Evolutionary conservation across 2,113 vertebrate species (phyloP).

Genomic region (Sinocyclocheilus anshuiensis): DNA sequence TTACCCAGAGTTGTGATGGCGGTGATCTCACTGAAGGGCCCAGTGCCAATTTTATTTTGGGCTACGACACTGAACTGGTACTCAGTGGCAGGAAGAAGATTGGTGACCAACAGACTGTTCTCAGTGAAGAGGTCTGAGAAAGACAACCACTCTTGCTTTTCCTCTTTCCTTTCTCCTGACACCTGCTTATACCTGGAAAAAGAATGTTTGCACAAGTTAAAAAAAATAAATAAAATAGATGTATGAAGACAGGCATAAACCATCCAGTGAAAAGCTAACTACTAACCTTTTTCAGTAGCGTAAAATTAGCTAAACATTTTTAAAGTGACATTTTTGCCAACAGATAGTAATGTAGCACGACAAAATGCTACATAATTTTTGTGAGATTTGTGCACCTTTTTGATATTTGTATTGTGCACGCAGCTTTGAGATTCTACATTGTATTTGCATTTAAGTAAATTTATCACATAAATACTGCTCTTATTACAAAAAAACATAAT

Average conservation of each 20-base stretch:
- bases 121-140: constrained; percentile 76
- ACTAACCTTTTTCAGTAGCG: too few relatives aligned
- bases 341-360: not conserved
- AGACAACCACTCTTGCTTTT: constrained; percentile 84
- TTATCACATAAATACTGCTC: not conserved
- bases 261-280: not conserved
- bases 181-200: constrained; percentile 79
- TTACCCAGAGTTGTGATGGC: constrained; percentile 81
- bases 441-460: not conserved
- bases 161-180: constrained; percentile 61
- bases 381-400: too few relatives aligned
- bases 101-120: constrained; percentile 77
- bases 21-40: constrained; percentile 90
- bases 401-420: too few relatives aligned
- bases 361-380: too few relatives aligned
- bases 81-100: constrained; percentile 77
- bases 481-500: not conserved
- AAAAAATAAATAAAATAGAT: not conserved
- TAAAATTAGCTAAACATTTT: not conserved
- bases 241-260: not conserved
- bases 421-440: not conserved
- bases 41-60: constrained; percentile 89
- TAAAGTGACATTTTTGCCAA: not conserved
- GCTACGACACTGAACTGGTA: constrained; percentile 95
- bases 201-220: not conserved